phyloP scores from a whole-genome alignment of 1,140 invertebrate species.

The Orussus abietinus region DNA sequence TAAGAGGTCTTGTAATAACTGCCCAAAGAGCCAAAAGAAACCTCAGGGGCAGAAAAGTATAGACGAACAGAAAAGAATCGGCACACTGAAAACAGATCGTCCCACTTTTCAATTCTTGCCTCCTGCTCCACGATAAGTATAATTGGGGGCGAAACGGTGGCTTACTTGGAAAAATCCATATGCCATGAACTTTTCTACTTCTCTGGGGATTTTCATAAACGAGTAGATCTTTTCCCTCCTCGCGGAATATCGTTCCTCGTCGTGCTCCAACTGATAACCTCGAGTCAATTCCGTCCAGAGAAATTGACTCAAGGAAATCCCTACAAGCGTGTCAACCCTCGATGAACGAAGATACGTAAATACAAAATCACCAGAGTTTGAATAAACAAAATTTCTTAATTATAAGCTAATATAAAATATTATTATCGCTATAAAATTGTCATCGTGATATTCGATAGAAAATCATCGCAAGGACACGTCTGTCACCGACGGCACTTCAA shows the following conservation, averaged over 20 bases:
- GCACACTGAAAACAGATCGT: conserved; percentile 72
- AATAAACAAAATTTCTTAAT: conserved; percentile 1
- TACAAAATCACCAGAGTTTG: background rate
- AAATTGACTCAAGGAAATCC: conserved; percentile 66
- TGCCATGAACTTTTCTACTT: conserved; percentile 89
- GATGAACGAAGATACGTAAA: background rate
- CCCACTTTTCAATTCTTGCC: no score
- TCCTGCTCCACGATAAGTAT: no score
- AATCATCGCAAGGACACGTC: no score
- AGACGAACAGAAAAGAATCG: conserved; percentile 97
- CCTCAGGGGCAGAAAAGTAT: conserved; percentile 93
- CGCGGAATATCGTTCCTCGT: conserved; percentile 90
- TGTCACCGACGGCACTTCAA: no score
- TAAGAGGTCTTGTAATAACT: conserved; percentile 67
- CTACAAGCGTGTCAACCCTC: conserved; percentile 20
- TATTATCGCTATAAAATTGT: background rate
- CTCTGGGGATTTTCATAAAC: conserved; percentile 93
- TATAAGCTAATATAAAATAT: background rate
- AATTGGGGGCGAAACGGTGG: no score
- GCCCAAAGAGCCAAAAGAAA: conserved; percentile 84
- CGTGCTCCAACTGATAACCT: conserved; percentile 87
- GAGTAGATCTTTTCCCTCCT: conserved; percentile 94
- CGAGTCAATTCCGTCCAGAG: conserved; percentile 84
- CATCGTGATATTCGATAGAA: conserved; percentile 5
- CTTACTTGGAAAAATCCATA: conserved; percentile 88